Percentiles rank a stretch among this genome's conserved stretches.
Conservation (phyloP, 2,888 invertebrate genomes). For the Andricus curvator region DNA sequence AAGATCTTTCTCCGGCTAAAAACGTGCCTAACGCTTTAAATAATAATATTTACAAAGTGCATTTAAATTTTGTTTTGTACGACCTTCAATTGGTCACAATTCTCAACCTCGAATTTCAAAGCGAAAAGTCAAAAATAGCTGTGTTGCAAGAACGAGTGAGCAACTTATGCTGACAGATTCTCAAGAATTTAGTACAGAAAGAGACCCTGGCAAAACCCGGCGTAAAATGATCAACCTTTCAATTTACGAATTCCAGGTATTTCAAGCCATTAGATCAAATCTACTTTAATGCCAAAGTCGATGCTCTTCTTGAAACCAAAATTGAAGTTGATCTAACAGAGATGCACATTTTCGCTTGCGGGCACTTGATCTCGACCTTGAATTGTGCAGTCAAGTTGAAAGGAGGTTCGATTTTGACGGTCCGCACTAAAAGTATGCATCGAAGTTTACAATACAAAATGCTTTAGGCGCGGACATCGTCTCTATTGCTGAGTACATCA, state of each 20-base stretch:
- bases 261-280: constrained; percentile 42
- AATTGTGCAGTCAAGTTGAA: too few species aligned
- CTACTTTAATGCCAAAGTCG: not conserved
- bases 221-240: not conserved
- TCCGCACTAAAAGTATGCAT: too few species aligned
- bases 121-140: constrained; percentile 30
- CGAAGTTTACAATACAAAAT: too few species aligned
- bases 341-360: too few species aligned
- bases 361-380: too few species aligned
- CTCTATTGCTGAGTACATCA: too few species aligned
- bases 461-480: too few species aligned
- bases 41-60: too few species aligned
- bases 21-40: too few species aligned
- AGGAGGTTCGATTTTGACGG: too few species aligned
- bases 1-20: not conserved
- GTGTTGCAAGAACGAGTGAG: not conserved
- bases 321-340: constrained; percentile 7
- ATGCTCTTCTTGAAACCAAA: not conserved
- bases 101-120: not conserved
- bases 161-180: not conserved
- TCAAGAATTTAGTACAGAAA: not conserved
- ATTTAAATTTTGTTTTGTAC: too few species aligned
- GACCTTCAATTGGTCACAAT: constrained; percentile 15
- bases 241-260: constrained; percentile 24
- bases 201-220: not conserved